Conservation (phyloP, 2,113 vertebrate genomes). For the Melanerpes formicivorus region DNA sequence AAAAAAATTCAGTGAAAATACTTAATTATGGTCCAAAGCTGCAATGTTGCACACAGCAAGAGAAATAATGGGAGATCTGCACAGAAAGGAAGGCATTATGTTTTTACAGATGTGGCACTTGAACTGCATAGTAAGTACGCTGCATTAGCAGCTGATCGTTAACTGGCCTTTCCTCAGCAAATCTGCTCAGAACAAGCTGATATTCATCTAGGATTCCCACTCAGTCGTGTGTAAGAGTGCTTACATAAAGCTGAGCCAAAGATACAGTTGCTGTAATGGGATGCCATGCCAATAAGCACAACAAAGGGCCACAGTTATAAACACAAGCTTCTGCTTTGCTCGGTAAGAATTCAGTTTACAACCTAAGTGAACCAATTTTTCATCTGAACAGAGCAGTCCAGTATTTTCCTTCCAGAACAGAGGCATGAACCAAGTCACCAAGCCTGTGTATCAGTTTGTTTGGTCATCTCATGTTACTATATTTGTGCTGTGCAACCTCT, state of each 20-base stretch:
- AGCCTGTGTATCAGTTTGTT: not conserved
- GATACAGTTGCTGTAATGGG: not conserved
- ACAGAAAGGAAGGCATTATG: not conserved
- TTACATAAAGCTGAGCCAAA: conserved; percentile 1
- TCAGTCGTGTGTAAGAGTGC: not conserved
- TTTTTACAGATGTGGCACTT: conserved; percentile 16
- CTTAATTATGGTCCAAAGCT: not conserved
- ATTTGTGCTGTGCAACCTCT: not conserved
- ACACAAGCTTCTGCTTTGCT: not conserved
- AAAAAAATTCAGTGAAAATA: not conserved
- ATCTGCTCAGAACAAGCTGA: conserved; percentile 38
- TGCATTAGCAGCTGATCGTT: not conserved
- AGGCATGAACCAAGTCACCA: not conserved
- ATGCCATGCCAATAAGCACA: not conserved
- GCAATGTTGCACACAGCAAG: not conserved
- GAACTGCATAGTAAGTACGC: not conserved
- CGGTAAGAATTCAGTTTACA: not conserved
- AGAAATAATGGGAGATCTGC: not conserved
- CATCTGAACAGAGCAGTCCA: not conserved
- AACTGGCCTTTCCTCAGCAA: not conserved
- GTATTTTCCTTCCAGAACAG: not conserved
- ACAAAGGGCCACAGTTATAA: not conserved
- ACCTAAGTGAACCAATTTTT: not conserved
- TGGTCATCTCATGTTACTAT: not conserved
- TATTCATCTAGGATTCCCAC: conserved; percentile 28